Conservation (phyloP, 2,797 vertebrate species). For the Pangasius mekongensis region DNA sequence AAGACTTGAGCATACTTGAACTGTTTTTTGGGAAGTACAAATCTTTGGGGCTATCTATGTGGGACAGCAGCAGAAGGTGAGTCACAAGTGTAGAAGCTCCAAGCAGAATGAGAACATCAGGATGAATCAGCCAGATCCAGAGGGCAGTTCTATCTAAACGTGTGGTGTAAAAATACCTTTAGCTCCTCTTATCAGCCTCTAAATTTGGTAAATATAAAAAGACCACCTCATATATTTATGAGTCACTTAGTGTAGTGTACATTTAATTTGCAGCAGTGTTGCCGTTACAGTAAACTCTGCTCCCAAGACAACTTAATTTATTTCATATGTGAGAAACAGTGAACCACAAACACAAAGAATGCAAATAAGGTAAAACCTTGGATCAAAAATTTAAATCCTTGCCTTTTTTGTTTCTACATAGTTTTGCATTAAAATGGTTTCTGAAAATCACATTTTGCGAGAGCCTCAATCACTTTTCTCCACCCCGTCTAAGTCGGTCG, state of each 20-base stretch:
- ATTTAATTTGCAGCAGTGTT: not conserved
- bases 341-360: not conserved
- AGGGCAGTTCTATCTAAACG: not conserved
- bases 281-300: not conserved
- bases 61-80: not conserved
- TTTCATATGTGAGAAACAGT: not conserved
- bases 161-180: not conserved
- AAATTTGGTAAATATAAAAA: not conserved
- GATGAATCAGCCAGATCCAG: not conserved
- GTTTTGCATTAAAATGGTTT: not conserved
- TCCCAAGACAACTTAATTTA: not conserved
- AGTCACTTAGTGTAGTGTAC: not conserved
- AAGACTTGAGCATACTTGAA: not conserved
- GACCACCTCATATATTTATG: not conserved
- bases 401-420: not conserved
- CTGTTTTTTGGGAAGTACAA: not conserved
- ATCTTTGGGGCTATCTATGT: not conserved
- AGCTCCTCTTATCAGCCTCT: not conserved
- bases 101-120: not conserved
- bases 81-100: not conserved
- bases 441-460: constrained; percentile 1
- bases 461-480: constrained; percentile 22
- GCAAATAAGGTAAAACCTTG: not conserved
- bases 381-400: not conserved
- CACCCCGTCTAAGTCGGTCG: not conserved